Evolutionary conservation across 92 coral and sea anemone species (phyloP).

Genomic region (Siderastrea siderea): DNA sequence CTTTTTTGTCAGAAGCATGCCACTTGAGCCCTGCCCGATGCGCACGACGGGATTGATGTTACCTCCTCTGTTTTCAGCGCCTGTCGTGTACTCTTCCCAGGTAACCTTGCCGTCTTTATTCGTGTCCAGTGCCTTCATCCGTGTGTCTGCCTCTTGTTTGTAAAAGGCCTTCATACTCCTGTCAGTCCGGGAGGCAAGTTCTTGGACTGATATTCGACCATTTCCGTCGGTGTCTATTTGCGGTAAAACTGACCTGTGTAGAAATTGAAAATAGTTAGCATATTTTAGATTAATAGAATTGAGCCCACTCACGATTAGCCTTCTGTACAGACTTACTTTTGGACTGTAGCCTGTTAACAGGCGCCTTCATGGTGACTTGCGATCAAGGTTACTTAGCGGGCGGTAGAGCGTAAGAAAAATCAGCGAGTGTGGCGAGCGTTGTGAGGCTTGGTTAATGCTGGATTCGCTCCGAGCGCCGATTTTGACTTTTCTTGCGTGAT

Average conservation of each 20-base stretch:
- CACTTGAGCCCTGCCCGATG: too few relatives aligned
- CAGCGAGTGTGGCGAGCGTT: too few relatives aligned
- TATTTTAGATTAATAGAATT: too few relatives aligned
- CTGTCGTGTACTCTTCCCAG: conserved; percentile 66
- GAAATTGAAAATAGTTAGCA: neutral
- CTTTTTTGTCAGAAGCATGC: too few relatives aligned
- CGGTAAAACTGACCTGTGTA: conserved; percentile 56
- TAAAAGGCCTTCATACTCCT: conserved; percentile 62
- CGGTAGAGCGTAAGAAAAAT: too few relatives aligned
- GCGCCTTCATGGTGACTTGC: too few relatives aligned
- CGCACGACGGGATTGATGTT: neutral
- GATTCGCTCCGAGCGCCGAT: too few relatives aligned
- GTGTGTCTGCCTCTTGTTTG: conserved; percentile 53
- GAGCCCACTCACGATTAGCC: neutral
- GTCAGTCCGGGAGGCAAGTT: conserved; percentile 74
- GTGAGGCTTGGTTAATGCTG: too few relatives aligned
- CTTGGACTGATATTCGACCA: conserved; percentile 71
- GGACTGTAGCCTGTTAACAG: too few relatives aligned
- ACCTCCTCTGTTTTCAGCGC: conserved; percentile 39
- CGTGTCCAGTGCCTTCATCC: conserved; percentile 73
- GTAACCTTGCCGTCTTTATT: conserved; percentile 79
- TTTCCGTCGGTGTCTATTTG: conserved; percentile 71
- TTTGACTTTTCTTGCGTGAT: too few relatives aligned
- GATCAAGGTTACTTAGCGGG: too few relatives aligned
- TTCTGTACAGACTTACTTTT: too few relatives aligned